Base-by-base conservation (phyloP, 2,888 invertebrate genomes). In the Euzetes globulus region DNA sequence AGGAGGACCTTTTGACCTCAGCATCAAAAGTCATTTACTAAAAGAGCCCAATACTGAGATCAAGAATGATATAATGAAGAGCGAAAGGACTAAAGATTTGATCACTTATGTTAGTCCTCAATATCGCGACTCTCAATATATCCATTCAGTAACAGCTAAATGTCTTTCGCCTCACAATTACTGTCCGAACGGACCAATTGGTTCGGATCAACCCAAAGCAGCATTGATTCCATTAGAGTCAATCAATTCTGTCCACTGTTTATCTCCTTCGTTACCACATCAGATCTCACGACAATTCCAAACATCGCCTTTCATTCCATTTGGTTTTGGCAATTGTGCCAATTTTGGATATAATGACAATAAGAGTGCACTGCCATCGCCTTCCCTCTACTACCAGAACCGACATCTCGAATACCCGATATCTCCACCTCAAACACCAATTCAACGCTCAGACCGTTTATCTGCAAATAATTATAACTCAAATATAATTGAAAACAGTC, bases 1-100 rank as follows among this genome's bases (percentile, higher is more conserved):
- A 52, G 76, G 76, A 19, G 76, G 58, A 58, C 76, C 77, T 1
- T 77, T 75, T 50, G 77, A 77, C 33, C 52, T 77, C 45, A 77
- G 76, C 45, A 76, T 77, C 71, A 77, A 77, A 37, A 63, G 17
- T 9, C 63, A 63, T 63, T 37, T 63, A 63, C 33, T 63, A 13
- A 63, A 63, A 63, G 63, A 63, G 19, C 22, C 63, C 1, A 63
- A 63, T 33, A 63, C 15, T 63, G 63, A 63, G 7, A 17, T 37
- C 13, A 63, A 37, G 27, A 29, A 9, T 63, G 25, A 60, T 6
- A 41, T 41, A 33, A 58, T 58, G 1, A 60, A 60, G 60, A 60
- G 27, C 19, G 63, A 63, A 63, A 63, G 27, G n/a, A 19, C 63
- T 9, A 37, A 63, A n/a, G 37, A 63, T 17, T 27, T 63, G 13